phyloP scores from a whole-genome alignment of 2,888 invertebrate genomes.

The Acronicta aceris region DNA sequence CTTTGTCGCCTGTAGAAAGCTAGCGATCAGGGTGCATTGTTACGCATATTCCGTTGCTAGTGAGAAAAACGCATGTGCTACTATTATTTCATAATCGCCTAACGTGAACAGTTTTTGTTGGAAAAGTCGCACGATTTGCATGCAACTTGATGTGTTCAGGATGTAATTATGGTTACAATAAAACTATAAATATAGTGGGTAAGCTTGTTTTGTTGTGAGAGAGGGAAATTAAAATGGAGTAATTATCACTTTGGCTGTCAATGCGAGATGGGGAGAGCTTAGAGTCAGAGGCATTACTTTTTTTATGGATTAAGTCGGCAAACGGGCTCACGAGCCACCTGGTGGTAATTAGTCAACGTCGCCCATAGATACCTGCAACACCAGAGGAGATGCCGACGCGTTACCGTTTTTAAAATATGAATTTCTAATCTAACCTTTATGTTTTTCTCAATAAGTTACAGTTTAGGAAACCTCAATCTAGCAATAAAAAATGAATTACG shows the following conservation, averaged over 20 bases:
- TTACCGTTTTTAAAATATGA: too few relatives aligned
- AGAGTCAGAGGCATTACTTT: background rate
- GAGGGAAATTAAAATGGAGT: slow-evolving; percentile 22
- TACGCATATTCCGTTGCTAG: slow-evolving; percentile 45
- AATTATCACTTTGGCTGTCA: background rate
- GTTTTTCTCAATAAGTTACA: too few relatives aligned
- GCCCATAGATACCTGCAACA: too few relatives aligned
- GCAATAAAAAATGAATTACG: too few relatives aligned
- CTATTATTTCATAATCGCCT: slow-evolving; percentile 45
- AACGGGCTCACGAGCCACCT: too few relatives aligned
- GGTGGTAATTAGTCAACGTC: too few relatives aligned
- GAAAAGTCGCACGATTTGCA: slow-evolving; percentile 55
- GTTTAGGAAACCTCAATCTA: too few relatives aligned
- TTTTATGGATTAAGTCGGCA: too few relatives aligned
- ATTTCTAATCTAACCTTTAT: too few relatives aligned
- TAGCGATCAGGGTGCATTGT: slow-evolving; percentile 40
- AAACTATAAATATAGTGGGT: slow-evolving; percentile 42
- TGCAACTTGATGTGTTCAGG: slow-evolving; percentile 41
- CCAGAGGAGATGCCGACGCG: too few relatives aligned
- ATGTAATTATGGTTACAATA: slow-evolving; percentile 47
- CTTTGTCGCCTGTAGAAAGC: slow-evolving; percentile 45
- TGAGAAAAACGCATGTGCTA: slow-evolving; percentile 49
- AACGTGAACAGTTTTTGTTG: slow-evolving; percentile 46
- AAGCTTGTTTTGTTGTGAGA: slow-evolving; percentile 14
- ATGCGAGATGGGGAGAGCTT: background rate